Conservation (phyloP, 2,888 invertebrate genomes). For the Chirona hameri region DNA sequence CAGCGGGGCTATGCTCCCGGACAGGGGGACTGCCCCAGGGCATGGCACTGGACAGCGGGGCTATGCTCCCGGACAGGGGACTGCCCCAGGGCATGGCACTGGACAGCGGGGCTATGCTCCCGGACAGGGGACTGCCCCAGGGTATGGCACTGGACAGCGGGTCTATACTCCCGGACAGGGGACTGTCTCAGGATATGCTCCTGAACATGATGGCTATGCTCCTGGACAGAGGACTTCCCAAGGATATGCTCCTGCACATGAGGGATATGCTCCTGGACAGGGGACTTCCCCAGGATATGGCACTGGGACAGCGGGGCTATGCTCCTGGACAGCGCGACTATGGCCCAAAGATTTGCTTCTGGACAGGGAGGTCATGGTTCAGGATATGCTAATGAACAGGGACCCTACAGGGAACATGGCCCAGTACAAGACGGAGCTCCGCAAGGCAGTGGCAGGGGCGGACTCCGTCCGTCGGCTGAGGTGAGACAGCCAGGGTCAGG, state of each 20-base stretch:
- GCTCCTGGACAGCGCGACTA: background rate
- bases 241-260: no score
- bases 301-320: no score
- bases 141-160: background rate
- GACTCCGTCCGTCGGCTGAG: background rate
- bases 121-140: background rate
- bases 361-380: background rate
- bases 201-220: background rate
- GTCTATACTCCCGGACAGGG: background rate
- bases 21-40: no score
- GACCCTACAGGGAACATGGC: no score
- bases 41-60: background rate
- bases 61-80: background rate
- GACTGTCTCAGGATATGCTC: background rate
- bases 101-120: background rate
- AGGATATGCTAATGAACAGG: background rate
- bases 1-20: background rate
- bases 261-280: background rate
- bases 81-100: background rate
- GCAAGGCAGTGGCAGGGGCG: background rate
- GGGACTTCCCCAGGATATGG: background rate
- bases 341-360: background rate
- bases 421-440: background rate
- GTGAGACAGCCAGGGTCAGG: background rate
- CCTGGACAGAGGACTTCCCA: background rate